phyloP scores from a whole-genome alignment of 2,888 invertebrate species.

The Rhimphoctona megacephalus region DNA sequence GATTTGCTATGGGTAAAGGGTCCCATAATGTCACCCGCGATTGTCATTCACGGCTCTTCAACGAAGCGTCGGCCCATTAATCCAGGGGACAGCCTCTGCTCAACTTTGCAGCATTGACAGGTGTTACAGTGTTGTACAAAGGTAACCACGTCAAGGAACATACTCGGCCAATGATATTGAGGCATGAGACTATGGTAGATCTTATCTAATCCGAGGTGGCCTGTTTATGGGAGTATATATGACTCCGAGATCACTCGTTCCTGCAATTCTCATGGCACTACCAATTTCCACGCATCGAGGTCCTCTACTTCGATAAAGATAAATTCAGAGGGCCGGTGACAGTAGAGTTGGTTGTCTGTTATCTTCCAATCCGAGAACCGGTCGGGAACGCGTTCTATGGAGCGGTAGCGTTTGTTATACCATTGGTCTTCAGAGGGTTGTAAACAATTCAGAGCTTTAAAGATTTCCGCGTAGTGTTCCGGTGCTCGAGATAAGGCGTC shows the following conservation, averaged over 20 bases:
- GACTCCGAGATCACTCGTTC: neutral
- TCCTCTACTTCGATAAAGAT: neutral
- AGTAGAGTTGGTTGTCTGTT: neutral
- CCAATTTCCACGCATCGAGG: conserved; percentile 33
- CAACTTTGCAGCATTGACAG: conserved; percentile 22
- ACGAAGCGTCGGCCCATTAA: conserved; percentile 19
- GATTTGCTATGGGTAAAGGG: neutral
- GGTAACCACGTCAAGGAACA: neutral
- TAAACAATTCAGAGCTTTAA: neutral
- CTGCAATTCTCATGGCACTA: neutral
- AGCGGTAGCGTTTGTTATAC: conserved; percentile 17
- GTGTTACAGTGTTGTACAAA: conserved; percentile 3
- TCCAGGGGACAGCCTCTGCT: conserved; percentile 7
- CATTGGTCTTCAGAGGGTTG: conserved; percentile 17
- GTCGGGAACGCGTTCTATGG: neutral
- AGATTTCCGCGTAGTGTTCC: conserved; percentile 20
- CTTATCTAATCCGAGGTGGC: conserved; percentile 20
- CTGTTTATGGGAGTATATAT: conserved; percentile 19
- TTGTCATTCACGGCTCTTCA: conserved; percentile 28
- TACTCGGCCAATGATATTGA: neutral
- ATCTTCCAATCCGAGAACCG: conserved; percentile 30
- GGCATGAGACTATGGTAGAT: neutral
- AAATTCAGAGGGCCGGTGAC: neutral
- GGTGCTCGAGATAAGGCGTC: conserved; percentile 64
- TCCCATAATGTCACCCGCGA: conserved; percentile 17